phyloP scores from a whole-genome alignment of 2,797 vertebrate species.

The Sebastes trivittatus region DNA sequence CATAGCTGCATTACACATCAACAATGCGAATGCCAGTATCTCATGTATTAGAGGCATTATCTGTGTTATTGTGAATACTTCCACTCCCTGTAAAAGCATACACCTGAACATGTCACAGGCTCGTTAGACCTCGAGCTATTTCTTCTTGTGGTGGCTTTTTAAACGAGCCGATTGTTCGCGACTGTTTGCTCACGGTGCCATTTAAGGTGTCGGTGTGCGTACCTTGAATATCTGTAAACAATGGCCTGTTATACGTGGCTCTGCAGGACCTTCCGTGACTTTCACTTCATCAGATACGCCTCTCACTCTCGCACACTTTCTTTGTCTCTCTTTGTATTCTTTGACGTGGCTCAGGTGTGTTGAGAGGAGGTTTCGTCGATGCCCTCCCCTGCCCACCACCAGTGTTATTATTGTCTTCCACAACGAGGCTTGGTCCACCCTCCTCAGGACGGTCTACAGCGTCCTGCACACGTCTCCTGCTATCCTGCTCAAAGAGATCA shows the following conservation, averaged over 20 bases:
- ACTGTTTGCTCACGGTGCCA: neutral
- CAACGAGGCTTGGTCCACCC: slow-evolving; percentile 95
- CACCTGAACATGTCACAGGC: neutral
- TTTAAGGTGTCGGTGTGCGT: neutral
- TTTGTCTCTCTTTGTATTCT: neutral
- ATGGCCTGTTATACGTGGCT: neutral
- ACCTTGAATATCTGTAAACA: slow-evolving; percentile 25
- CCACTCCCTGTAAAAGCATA: neutral
- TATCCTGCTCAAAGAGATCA: slow-evolving; percentile 89
- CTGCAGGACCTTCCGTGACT: neutral
- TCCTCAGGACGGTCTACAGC: slow-evolving; percentile 92
- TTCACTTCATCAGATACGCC: slow-evolving; percentile 5
- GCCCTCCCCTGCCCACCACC: slow-evolving; percentile 89
- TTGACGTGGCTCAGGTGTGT: slow-evolving; percentile 83
- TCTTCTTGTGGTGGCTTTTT: neutral
- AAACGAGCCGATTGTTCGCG: neutral
- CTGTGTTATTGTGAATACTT: neutral
- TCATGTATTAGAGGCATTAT: neutral
- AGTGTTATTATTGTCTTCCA: slow-evolving; percentile 96
- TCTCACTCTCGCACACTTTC: neutral
- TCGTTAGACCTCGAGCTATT: neutral
- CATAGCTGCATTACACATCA: neutral
- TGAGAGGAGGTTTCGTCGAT: slow-evolving; percentile 89
- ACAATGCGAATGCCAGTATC: no score
- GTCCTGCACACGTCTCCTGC: slow-evolving; percentile 90